Conservation (phyloP, 2,113 vertebrate genomes). For the Cyprinodon variegatus region DNA sequence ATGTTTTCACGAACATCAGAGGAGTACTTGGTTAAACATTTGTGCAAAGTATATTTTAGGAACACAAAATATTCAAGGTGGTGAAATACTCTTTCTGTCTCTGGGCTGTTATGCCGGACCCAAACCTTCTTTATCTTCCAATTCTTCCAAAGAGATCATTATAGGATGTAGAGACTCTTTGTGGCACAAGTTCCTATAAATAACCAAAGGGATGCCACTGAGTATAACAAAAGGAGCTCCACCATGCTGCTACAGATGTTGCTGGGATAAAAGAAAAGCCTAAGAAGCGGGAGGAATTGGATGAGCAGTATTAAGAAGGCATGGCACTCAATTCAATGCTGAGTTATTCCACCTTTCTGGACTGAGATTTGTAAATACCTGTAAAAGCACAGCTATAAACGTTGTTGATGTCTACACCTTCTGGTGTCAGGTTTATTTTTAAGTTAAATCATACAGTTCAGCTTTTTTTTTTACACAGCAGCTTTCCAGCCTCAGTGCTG, state of each 20-base stretch:
- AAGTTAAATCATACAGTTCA: not conserved
- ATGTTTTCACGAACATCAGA: no score
- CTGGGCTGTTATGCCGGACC: not conserved
- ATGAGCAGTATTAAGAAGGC: conserved; percentile 22
- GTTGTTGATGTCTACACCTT: not conserved
- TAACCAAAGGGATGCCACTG: conserved; percentile 56
- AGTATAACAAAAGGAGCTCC: conserved; percentile 59
- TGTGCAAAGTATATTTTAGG: no score
- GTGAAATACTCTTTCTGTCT: no score
- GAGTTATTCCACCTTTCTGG: not conserved
- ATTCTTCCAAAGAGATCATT: conserved; percentile 20
- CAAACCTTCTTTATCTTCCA: conserved; percentile 1
- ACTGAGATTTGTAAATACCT: not conserved
- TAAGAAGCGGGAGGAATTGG: conserved; percentile 17
- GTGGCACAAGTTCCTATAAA: conserved; percentile 65
- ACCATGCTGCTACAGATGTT: conserved; percentile 56
- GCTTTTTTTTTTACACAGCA: not conserved
- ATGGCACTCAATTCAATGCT: not conserved
- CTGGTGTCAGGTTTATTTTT: not conserved
- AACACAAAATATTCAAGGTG: no score
- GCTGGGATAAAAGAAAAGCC: conserved; percentile 45
- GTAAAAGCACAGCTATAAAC: not conserved
- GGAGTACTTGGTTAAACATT: no score
- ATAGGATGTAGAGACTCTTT: conserved; percentile 23
- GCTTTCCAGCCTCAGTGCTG: conserved; percentile 13